Evolutionary conservation across 35 echinoderm and acorn worm species (phyloP).

Genomic region (Apostichopus californicus): DNA sequence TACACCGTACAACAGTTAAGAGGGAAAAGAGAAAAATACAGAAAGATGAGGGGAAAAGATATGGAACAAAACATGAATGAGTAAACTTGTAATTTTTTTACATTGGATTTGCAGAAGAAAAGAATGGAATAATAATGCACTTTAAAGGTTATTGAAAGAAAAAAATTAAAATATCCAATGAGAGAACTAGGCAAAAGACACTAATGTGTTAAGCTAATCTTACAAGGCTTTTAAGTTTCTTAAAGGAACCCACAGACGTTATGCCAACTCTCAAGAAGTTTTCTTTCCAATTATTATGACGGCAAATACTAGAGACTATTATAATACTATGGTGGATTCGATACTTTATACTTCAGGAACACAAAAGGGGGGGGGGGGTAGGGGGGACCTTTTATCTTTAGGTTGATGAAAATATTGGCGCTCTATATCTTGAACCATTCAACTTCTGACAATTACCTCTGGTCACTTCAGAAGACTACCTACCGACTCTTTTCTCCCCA

Average conservation of each 20-base stretch:
- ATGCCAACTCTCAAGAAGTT: neutral
- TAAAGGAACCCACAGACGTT: neutral
- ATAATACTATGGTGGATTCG: too few relatives aligned
- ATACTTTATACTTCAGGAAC: too few relatives aligned
- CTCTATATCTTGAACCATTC: too few relatives aligned
- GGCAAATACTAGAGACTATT: too few relatives aligned
- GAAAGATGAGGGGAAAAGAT: neutral
- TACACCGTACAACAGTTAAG: neutral
- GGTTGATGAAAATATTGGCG: too few relatives aligned
- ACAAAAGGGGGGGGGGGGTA: too few relatives aligned
- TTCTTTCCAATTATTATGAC: too few relatives aligned
- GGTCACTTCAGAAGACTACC: too few relatives aligned
- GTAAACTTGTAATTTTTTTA: neutral
- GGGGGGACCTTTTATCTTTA: too few relatives aligned
- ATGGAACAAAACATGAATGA: too few relatives aligned
- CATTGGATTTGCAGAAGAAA: neutral
- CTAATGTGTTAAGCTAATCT: neutral
- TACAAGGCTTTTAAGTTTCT: neutral
- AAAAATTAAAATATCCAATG: neutral
- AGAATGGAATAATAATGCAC: conserved; percentile 30
- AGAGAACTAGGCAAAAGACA: neutral
- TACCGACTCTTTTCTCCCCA: too few relatives aligned
- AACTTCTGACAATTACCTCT: too few relatives aligned
- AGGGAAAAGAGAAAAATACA: neutral
- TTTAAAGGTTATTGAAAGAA: conserved; percentile 22